Percentiles rank a stretch among this genome's conserved stretches.
Conservation (phyloP, 1,140 invertebrate genomes). For the Adoxophyes honmai region DNA sequence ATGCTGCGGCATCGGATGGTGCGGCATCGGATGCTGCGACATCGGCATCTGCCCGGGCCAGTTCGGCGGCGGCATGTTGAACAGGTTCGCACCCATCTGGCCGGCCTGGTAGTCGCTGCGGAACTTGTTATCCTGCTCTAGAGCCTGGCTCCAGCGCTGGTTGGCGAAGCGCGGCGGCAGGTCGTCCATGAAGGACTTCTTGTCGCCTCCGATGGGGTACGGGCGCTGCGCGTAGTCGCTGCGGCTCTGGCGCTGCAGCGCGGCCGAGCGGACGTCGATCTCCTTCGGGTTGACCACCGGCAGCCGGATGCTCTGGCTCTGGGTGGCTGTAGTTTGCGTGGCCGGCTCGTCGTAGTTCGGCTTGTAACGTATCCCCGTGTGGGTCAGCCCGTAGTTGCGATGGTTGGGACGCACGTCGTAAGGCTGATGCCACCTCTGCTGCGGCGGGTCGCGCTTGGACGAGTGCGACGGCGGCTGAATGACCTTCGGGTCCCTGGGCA, state of each 20-base stretch:
- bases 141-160: slow-evolving; percentile 56
- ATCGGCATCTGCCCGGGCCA: background rate
- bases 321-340: slow-evolving; percentile 19
- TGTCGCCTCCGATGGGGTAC: slow-evolving; percentile 60
- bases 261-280: slow-evolving; percentile 68
- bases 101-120: slow-evolving; percentile 40
- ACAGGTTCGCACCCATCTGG: slow-evolving; percentile 11
- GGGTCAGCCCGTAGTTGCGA: slow-evolving; percentile 57
- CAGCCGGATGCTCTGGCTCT: slow-evolving; percentile 52
- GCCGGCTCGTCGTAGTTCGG: slow-evolving; percentile 38
- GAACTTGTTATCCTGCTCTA: slow-evolving; percentile 59
- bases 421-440: slow-evolving; percentile 36
- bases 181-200: slow-evolving; percentile 62
- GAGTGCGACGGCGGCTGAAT: slow-evolving; percentile 32
- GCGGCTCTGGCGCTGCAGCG: slow-evolving; percentile 65
- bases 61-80: slow-evolving; percentile 20
- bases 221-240: slow-evolving; percentile 48
- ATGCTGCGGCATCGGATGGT: no score
- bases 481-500: slow-evolving; percentile 48
- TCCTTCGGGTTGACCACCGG: slow-evolving; percentile 75
- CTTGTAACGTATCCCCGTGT: slow-evolving; percentile 44
- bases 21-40: no score
- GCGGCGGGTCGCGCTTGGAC: slow-evolving; percentile 34
- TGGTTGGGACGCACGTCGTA: slow-evolving; percentile 31
- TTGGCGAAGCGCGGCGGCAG: slow-evolving; percentile 69